Evolutionary conservation across 2,888 invertebrate species (phyloP).

Genomic region (Mythimna pallens): DNA sequence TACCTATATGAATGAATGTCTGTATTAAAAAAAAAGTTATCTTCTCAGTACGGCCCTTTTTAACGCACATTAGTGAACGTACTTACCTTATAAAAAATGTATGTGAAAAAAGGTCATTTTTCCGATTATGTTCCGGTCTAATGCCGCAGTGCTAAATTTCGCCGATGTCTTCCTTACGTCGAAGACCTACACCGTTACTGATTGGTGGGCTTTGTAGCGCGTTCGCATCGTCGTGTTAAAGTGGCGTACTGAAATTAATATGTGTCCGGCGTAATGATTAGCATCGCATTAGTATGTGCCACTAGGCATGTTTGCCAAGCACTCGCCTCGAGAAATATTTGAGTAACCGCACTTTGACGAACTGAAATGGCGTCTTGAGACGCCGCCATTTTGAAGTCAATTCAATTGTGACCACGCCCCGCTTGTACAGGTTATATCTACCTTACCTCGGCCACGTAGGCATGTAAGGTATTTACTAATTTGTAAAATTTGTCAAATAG

Average conservation of each 20-base stretch:
- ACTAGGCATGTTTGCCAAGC: slow-evolving; percentile 81
- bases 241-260: slow-evolving; percentile 87
- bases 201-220: slow-evolving; percentile 77
- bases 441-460: slow-evolving; percentile 16
- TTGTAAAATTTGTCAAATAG: background rate
- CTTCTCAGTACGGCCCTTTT: background rate
- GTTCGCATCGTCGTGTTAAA: slow-evolving; percentile 74
- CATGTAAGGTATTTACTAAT: background rate
- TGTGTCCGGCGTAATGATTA: slow-evolving; percentile 86
- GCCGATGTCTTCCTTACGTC: slow-evolving; percentile 73
- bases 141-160: slow-evolving; percentile 59
- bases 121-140: slow-evolving; percentile 27
- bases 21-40: background rate
- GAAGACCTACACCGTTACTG: slow-evolving; percentile 79
- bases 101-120: slow-evolving; percentile 23
- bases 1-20: no score
- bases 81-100: slow-evolving; percentile 20
- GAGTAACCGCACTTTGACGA: slow-evolving; percentile 78
- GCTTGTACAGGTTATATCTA: slow-evolving; percentile 40
- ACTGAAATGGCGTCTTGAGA: slow-evolving; percentile 69
- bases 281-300: slow-evolving; percentile 87
- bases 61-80: background rate
- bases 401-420: slow-evolving; percentile 59
- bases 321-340: slow-evolving; percentile 83
- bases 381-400: slow-evolving; percentile 67